phyloP scores from a whole-genome alignment of 1,140 invertebrate genomes.

The Oncopodura yosiiana region DNA sequence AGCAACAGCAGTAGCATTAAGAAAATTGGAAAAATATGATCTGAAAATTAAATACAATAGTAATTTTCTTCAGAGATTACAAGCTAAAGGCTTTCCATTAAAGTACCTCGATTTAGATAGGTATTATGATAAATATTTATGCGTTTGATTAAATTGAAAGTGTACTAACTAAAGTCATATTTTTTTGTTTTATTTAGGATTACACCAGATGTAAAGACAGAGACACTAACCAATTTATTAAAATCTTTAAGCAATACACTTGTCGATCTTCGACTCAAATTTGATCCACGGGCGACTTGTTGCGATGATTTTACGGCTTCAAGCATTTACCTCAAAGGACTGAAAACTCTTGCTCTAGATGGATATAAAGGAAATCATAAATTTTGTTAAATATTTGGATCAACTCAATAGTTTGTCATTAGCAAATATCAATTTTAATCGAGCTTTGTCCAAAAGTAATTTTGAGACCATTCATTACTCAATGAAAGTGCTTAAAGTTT shows the following conservation, averaged over 20 bases:
- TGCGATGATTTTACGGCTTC: not conserved
- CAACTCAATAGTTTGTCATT: not conserved
- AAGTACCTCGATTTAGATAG: conserved; percentile 2
- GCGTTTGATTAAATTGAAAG: no score
- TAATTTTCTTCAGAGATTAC: not conserved
- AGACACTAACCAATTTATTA: conserved; percentile 1
- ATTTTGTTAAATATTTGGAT: conserved; percentile 8
- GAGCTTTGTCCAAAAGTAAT: not conserved
- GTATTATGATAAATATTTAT: no score
- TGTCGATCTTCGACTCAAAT: not conserved
- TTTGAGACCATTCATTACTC: not conserved
- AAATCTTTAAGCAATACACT: not conserved
- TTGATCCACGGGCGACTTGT: conserved; percentile 2
- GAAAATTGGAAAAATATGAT: conserved; percentile 3
- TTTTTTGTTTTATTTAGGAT: conserved; percentile 4
- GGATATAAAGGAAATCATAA: not conserved
- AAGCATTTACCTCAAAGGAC: not conserved
- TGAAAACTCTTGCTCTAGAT: not conserved
- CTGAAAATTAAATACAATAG: conserved; percentile 12
- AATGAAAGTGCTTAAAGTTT: not conserved
- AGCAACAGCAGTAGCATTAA: not conserved
- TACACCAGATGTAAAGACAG: conserved; percentile 1
- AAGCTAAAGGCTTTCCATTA: conserved; percentile 1
- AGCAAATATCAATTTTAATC: not conserved
- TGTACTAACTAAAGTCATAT: no score